phyloP scores from a whole-genome alignment of 2,113 vertebrate species.

The Oceanodroma tethys region DNA sequence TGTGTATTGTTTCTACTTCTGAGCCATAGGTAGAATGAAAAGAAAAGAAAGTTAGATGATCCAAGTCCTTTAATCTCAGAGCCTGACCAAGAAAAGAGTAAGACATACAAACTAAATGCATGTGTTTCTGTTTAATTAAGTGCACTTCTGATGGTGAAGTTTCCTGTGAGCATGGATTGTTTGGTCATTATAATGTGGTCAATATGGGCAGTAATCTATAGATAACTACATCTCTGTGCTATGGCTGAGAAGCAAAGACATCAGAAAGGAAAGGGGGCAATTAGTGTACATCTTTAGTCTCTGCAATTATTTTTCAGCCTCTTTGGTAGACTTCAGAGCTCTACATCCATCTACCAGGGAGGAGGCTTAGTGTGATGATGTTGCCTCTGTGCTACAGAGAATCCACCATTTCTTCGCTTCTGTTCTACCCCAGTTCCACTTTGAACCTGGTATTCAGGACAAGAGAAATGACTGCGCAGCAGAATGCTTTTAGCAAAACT shows the following conservation, averaged over 20 bases:
- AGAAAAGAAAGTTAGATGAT: neutral
- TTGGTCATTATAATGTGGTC: neutral
- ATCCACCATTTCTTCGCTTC: neutral
- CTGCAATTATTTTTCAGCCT: neutral
- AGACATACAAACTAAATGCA: neutral
- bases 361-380: neutral
- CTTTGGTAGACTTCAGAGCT: neutral
- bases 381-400: neutral
- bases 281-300: neutral
- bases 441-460: constrained; percentile 8
- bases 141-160: neutral
- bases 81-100: neutral
- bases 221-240: neutral
- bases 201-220: neutral
- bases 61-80: neutral
- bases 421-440: neutral
- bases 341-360: neutral
- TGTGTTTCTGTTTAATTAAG: neutral
- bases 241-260: neutral
- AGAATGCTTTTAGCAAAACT: neutral
- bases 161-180: neutral
- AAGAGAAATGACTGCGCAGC: neutral
- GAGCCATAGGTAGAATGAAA: neutral
- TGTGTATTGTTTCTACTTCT: neutral
- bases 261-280: neutral